Base-by-base conservation (phyloP, 2,797 vertebrate genomes). In the Pseudochirops cupreus region DNA sequence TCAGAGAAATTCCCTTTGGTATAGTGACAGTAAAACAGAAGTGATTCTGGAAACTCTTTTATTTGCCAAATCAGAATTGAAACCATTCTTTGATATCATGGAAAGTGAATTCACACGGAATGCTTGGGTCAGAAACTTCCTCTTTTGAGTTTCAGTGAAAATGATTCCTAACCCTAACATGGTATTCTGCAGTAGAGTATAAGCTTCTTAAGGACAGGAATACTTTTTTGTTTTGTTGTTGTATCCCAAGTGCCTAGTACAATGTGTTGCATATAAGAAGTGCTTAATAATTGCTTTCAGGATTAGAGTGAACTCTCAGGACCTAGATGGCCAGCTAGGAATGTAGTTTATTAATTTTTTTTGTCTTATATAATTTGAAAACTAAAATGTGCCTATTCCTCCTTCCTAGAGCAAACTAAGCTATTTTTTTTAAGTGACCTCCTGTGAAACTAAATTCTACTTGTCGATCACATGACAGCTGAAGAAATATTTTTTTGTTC, bases 361-460 rank as follows among this genome's bases (percentile, higher is more conserved):
- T 94, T 54, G 67, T 54, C 91, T 87, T 62, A 54, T 54, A 59
- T 53, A 89, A 67, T 87, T 56, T 94, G 89, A 95, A 89, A 92
- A 53, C 93, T 92, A 56, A 89, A 91, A n/a, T 21, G 56, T 90
- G 50, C 62, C 46, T 89, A 18, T 2, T 10, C 3, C 53, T 91
- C 52, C 11, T 52, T 94, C 39, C 50, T 92, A 94, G 95, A 89
- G 90, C 18, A 95, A 10, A 94, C 29, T 31, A 89, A 55, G 26
- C 56, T 50, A 82, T 53, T 90, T 92, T 26, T 93, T 95, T 74
- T 96, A 57, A 92, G 94, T 93, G 95, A 94, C 53, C 67, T 93
- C 55, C 5, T 56, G 92, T 56, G 33, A 52, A 50, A 82, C 56
- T 24, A 3, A 95, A 89, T 50, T 59, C 54, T 39, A 10, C 91